phyloP scores from a whole-genome alignment of 2,888 invertebrate genomes.

The Caenorhabditis uteleia region DNA sequence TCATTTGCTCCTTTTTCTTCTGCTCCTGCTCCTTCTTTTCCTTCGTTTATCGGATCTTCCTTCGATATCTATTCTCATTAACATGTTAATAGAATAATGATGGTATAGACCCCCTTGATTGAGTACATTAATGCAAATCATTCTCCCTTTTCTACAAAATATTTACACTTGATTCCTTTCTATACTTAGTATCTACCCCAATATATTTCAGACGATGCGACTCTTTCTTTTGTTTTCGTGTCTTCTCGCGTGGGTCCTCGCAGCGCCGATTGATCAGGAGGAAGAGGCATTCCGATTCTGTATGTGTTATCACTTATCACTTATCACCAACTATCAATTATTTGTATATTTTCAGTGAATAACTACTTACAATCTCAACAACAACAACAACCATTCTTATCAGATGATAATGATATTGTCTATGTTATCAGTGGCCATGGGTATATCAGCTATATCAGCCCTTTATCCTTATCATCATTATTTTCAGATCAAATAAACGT shows the following conservation, averaged over 20 bases:
- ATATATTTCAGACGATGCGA: conserved; percentile 24
- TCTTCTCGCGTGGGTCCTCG: conserved; percentile 44
- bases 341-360: conserved; percentile 32
- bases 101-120: no score
- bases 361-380: conserved; percentile 40
- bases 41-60: no score
- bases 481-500: conserved; percentile 51
- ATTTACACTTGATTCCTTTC: no score
- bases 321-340: no score
- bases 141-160: no score
- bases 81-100: no score
- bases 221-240: conserved; percentile 35
- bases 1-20: no score
- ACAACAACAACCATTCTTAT: conserved; percentile 40
- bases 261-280: conserved; percentile 29
- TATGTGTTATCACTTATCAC: conserved; percentile 2
- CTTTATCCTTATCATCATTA: neutral
- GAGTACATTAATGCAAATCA: no score
- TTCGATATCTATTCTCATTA: no score
- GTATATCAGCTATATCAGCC: conserved; percentile 6
- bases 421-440: conserved; percentile 39
- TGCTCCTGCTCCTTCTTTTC: no score
- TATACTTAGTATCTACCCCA: no score
- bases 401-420: conserved; percentile 25
- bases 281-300: conserved; percentile 34